Evolutionary conservation across 2,888 invertebrate genomes (phyloP).

Genomic region (Lithophane leautieri): DNA sequence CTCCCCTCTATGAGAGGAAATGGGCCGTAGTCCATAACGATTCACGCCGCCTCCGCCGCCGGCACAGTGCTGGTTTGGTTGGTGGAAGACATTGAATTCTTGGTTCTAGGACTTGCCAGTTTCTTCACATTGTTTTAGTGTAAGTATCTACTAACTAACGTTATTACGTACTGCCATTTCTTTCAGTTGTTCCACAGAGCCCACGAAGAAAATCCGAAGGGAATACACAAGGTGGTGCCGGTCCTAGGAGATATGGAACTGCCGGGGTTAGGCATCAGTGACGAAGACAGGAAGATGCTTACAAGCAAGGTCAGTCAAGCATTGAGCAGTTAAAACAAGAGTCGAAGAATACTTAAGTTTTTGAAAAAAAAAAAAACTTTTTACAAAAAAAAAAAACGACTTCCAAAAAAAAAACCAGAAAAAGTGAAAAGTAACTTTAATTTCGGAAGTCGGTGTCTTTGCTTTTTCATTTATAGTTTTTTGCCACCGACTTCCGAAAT

Average conservation of each 20-base stretch:
- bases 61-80: background rate
- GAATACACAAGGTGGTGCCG: conserved; percentile 88
- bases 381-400: no score
- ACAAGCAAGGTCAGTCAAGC: conserved; percentile 74
- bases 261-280: conserved; percentile 91
- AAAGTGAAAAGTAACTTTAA: no score
- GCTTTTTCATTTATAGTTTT: no score
- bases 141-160: background rate
- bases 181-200: conserved; percentile 90
- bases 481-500: no score
- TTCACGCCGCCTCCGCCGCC: no score
- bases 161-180: background rate
- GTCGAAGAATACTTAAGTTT: background rate
- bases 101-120: background rate
- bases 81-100: background rate
- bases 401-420: no score
- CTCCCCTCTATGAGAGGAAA: background rate
- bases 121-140: background rate
- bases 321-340: no score
- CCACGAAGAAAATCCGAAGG: conserved; percentile 90
- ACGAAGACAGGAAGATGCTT: conserved; percentile 89
- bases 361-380: background rate
- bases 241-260: conserved; percentile 91
- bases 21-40: background rate
- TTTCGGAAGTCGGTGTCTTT: no score